These are phyloP conservation scores for Machimus atricapillus DNA, from an alignment of 2,888 invertebrate genomes.

Conservation along the genomic window DNA sequence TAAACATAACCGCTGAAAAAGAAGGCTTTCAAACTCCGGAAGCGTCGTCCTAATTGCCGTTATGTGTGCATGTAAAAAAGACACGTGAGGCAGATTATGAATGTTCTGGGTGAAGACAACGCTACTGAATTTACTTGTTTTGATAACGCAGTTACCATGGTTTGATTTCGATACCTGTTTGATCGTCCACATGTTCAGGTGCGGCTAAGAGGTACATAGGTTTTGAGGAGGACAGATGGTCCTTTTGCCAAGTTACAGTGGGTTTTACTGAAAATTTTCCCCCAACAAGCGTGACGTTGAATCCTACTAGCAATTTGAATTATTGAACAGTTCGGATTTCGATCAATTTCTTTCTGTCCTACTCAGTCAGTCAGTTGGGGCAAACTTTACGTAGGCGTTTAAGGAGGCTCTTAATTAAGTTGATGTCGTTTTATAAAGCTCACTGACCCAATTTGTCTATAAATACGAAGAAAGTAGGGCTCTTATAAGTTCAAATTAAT, in stretches of 20 bases:
- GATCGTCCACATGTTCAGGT: neutral
- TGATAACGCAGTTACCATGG: constrained; percentile 1
- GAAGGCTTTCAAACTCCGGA: neutral
- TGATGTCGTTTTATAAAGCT: neutral
- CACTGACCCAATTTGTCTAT: neutral
- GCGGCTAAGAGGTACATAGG: neutral
- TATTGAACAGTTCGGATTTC: neutral
- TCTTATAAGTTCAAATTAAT: neutral
- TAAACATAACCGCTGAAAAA: neutral
- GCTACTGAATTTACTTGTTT: neutral
- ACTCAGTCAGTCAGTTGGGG: neutral
- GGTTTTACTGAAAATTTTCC: neutral
- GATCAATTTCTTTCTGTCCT: neutral
- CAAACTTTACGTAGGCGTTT: neutral
- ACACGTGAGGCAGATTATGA: neutral
- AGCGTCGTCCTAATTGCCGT: neutral
- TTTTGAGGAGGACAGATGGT: neutral
- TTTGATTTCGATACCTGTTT: neutral
- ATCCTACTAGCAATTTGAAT: neutral
- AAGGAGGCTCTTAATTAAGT: neutral
- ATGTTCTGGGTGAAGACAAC: neutral
- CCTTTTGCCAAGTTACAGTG: neutral
- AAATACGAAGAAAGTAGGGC: neutral
- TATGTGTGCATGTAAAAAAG: neutral
- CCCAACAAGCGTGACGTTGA: neutral